Conservation (phyloP, 53 echinoderm and acorn worm species). For the Patiria pectinifera region DNA sequence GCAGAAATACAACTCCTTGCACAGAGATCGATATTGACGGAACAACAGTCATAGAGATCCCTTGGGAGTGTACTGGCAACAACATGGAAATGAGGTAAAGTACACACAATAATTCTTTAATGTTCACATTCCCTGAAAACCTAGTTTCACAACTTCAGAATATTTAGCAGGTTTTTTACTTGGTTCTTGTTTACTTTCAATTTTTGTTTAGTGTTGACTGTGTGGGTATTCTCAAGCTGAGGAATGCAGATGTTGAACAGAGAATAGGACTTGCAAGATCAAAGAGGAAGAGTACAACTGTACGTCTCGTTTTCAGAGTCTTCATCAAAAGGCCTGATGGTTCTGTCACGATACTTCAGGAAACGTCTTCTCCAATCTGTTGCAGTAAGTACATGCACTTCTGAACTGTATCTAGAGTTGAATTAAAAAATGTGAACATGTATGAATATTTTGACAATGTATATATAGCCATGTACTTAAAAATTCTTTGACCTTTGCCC, state of each 20-base stretch:
- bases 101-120: background rate
- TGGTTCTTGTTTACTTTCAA: background rate
- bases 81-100: conserved; percentile 78
- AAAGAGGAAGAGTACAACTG: conserved; percentile 95
- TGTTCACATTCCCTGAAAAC: background rate
- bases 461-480: background rate
- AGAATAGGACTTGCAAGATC: conserved; percentile 85
- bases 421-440: background rate
- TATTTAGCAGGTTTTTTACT: background rate
- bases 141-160: background rate
- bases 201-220: conserved; percentile 69
- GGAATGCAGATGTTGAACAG: conserved; percentile 98
- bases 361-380: conserved; percentile 80
- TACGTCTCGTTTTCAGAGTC: conserved; percentile 89
- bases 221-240: conserved; percentile 95
- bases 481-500: too few relatives aligned
- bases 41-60: conserved; percentile 91
- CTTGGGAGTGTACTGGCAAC: conserved; percentile 80
- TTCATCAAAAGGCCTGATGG: conserved; percentile 71
- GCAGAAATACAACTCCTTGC: conserved; percentile 92
- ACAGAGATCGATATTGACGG: conserved; percentile 84
- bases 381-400: conserved; percentile 85
- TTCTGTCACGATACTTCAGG: conserved; percentile 68
- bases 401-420: background rate
- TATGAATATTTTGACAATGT: background rate